Base-by-base conservation (phyloP, 2,888 invertebrate genomes). In the Pristionchus mayeri region DNA sequence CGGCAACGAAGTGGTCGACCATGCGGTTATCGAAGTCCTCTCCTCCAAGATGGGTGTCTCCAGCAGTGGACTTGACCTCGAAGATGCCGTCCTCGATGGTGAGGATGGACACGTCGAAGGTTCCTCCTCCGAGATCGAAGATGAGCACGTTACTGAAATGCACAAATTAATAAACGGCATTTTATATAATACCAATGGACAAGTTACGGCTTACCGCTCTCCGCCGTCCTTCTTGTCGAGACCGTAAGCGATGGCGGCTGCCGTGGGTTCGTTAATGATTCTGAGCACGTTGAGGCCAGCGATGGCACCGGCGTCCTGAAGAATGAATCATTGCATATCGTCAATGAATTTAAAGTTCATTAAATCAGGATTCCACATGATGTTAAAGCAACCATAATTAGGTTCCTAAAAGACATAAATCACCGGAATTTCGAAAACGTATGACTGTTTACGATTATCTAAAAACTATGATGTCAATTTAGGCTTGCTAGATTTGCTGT, bases 61-160 rank as follows among this genome's bases (percentile, higher is more conserved):
- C 94, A 96, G 97, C 94, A 96, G 96, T 98, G 11, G 97, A 96
- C 92, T 96, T 97, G 80, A 93, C 97, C 93, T 98, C 97, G 93
- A 98, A 98, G 88, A 95, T 95, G 95, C 93, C 97, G 95, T 97
- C 97, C 94, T 97, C 97, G 93, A 98, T 98, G 85, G 97, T 97
- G 91, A 98, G 94, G 92, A 98, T 96, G 86, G 97, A 97, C 50
- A 97, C 97, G 94, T 98, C 97, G 93, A 98, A 97, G 88, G 95
- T 96, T 96, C 93, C 97, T 93, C 98, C 97, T 83, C 95, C 95
- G 85, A 95, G 93, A 93, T 95, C 95, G 91, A 63, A 63, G 27
- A 63, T 27, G 27, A 63, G 63, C 27, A 63, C 63, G 27, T 63
- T 27, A 30, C 63, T 63, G 34, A 4, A 63, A 63, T 30, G 21